phyloP scores from a whole-genome alignment of 2,113 vertebrate species.

The Psettodes erumei region DNA sequence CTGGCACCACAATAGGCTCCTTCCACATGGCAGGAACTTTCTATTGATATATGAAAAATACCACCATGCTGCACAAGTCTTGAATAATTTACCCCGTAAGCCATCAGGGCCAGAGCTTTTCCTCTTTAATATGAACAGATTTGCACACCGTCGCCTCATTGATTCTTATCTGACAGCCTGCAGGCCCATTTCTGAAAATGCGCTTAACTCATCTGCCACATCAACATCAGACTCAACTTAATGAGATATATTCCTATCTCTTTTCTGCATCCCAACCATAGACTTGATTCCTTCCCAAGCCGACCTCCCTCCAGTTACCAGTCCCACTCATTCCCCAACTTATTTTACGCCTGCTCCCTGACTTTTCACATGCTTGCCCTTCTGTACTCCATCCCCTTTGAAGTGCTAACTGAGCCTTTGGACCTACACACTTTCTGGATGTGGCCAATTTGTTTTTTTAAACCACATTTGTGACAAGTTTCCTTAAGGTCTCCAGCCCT shows the following conservation, averaged over 20 bases:
- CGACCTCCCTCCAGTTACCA: too few relatives aligned
- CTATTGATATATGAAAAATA: not conserved
- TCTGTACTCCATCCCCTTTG: too few relatives aligned
- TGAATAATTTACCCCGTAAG: not conserved
- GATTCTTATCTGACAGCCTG: not conserved
- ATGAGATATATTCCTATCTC: not conserved
- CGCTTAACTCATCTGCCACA: not conserved
- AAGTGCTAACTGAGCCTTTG: too few relatives aligned
- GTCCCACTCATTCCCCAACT: too few relatives aligned
- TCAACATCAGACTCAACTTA: not conserved
- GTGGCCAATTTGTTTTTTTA: too few relatives aligned
- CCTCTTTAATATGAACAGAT: not conserved
- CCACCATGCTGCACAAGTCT: not conserved
- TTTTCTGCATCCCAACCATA: not conserved
- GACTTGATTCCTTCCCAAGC: not conserved
- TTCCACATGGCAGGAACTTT: conserved; percentile 3
- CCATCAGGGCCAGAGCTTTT: not conserved
- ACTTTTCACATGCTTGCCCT: too few relatives aligned
- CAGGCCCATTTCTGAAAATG: not conserved
- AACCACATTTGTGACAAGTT: too few relatives aligned
- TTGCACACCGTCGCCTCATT: not conserved
- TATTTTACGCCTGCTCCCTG: too few relatives aligned
- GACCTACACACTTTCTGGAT: too few relatives aligned
- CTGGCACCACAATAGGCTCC: not conserved
- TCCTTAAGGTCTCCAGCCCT: too few relatives aligned